These are phyloP conservation scores for Lerema accius DNA, from an alignment of 1,140 invertebrate species.

Conservation along the genomic window DNA sequence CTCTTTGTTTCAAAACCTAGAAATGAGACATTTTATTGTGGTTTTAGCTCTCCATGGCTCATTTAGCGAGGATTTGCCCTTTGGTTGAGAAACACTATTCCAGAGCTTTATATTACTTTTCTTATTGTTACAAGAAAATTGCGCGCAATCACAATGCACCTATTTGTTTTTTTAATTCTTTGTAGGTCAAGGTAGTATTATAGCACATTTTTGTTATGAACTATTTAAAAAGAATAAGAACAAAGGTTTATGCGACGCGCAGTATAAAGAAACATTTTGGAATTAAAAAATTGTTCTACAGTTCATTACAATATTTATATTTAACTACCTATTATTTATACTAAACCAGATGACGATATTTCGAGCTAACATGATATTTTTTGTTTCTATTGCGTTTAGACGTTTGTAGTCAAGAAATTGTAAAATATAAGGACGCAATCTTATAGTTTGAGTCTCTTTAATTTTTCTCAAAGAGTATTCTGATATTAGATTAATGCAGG, in stretches of 20 bases:
- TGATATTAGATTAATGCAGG: no score
- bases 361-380: no score
- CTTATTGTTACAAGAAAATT: slow-evolving; percentile 34
- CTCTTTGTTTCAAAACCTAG: background rate
- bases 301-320: no score
- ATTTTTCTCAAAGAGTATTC: no score
- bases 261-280: no score
- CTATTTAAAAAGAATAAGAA: slow-evolving; percentile 18
- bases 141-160: slow-evolving; percentile 29
- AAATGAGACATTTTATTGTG: slow-evolving; percentile 4
- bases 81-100: slow-evolving; percentile 23
- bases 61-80: slow-evolving; percentile 6
- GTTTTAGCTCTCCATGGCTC: background rate
- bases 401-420: no score
- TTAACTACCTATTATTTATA: no score
- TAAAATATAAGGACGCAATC: no score
- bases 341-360: no score
- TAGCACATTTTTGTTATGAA: slow-evolving; percentile 10
- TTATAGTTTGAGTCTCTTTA: no score
- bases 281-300: no score
- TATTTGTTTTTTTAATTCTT: slow-evolving; percentile 27
- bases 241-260: slow-evolving; percentile 13
- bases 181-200: slow-evolving; percentile 21
- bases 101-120: slow-evolving; percentile 28
- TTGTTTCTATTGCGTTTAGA: no score